Base-by-base conservation (phyloP, 2,113 vertebrate genomes). In the Chunga burmeisteri region DNA sequence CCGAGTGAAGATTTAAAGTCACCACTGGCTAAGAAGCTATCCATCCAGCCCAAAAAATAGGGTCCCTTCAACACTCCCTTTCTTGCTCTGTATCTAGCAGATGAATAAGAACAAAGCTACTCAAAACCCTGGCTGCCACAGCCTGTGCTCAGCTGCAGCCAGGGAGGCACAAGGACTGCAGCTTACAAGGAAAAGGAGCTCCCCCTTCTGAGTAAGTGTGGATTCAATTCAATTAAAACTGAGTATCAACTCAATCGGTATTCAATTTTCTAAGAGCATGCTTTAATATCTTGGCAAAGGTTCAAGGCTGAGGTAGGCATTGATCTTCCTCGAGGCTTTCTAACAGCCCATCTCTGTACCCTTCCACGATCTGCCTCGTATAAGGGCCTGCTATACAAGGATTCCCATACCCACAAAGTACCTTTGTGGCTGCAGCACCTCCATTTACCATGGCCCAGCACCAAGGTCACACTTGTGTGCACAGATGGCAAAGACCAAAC, bases 211-310 rank as follows among this genome's bases (percentile, higher is more conserved):
- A 94, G 61, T 1, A 21, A 68, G 26, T 1, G 18, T 5, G 27
- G 12, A 4, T 17, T 49, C 71, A 38, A 18, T 32, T 62, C 21
- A 36, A 26, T 11, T 29, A 22, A 26, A 78, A 34, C 2, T 2
- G n/a, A 87, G 6, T 11, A 78, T 23, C 49, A 26, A 9, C n/a
- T 55, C 46, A 9, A 49, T 1, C 2, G 0, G 29, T 9, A 55
- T 3, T 20, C 46, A 15, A 29, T 58, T 62, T 36, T 68, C 0
- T 13, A 61, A 0, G 1, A 42, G 9, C 6, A 29, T 3, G 6
- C 30, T 58, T 77, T 5, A 44, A 5, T 15, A 44, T 12, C 21
- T 16, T 36, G 52, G 34, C 7, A 22, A 47, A 89, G 29, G 30
- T 9, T 10, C 4, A 9, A 44, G 27, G 42, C 0, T 16, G 63